Percentiles rank a stretch among this genome's conserved stretches.
Conservation (phyloP, 2,113 vertebrate genomes). For the pig (Sus scrofa) region T2T-Sscrofa CM000818.6:134253501-134254000, state of each 20-base stretch:
- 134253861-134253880: accelerated
- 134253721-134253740: accelerated
- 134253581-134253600: accelerated
- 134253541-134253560: too few relatives aligned
- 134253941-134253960: not conserved
- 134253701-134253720: not conserved
- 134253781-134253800: not conserved
- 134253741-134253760: accelerated
- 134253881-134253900: not conserved
- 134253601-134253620: accelerated
- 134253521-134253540: too few relatives aligned
- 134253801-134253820: accelerated
- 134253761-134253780: accelerated
- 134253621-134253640: accelerated
- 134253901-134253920: not conserved
- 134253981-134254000: too few relatives aligned
- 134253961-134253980: accelerated
- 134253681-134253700: accelerated
- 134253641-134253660: accelerated
- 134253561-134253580: too few relatives aligned
- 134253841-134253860: accelerated
- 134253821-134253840: accelerated
- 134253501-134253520: too few relatives aligned
- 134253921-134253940: not conserved
- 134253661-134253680: accelerated